Evolutionary conservation across 2,888 invertebrate species (phyloP).

Genomic region (Leptopterna dolabrata): DNA sequence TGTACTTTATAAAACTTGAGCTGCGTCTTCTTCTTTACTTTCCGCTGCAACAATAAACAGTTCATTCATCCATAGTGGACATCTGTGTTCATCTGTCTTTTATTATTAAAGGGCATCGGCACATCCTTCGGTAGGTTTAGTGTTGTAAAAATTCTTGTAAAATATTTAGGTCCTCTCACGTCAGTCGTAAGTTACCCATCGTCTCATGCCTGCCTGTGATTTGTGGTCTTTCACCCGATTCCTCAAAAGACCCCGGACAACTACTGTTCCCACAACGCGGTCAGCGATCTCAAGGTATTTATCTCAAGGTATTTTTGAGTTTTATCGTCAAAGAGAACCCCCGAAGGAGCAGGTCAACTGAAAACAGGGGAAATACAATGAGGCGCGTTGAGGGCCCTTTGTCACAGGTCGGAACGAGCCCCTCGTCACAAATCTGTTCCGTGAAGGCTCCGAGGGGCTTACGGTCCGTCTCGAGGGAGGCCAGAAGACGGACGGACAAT

Average conservation of each 20-base stretch:
- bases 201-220: neutral
- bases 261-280: neutral
- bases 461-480: neutral
- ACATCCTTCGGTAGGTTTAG: too few species aligned
- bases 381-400: too few species aligned
- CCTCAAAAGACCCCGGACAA: neutral
- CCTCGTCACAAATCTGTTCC: neutral
- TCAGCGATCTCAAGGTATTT: neutral
- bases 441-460: neutral
- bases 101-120: too few species aligned
- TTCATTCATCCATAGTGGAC: too few species aligned
- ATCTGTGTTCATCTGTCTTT: too few species aligned
- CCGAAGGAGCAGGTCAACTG: too few species aligned
- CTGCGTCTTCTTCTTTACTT: too few species aligned
- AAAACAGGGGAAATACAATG: too few species aligned
- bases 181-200: neutral
- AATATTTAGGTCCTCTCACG: neutral
- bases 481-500: neutral
- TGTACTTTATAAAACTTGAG: too few species aligned
- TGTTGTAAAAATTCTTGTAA: neutral
- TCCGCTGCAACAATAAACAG: too few species aligned
- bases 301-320: neutral
- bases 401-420: too few species aligned
- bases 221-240: neutral
- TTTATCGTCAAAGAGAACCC: neutral